Evolutionary conservation across 1,140 invertebrate genomes (phyloP), one percentile per base, ranked within the genome.

Genomic region (Heliconius eleuchia): DNA sequence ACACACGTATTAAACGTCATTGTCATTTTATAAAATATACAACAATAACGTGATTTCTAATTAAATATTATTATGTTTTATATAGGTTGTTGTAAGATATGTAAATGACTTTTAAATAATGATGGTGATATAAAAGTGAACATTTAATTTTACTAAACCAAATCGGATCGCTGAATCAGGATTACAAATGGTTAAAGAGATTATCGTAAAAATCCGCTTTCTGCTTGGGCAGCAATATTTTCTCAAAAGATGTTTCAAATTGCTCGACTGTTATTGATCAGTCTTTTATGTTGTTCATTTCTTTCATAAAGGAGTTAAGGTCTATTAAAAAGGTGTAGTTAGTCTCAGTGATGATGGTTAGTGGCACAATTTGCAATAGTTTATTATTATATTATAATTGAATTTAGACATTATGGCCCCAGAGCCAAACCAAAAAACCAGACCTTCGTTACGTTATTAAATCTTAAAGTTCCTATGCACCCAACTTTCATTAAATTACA

Each of bases 321-420:
- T 86, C 84, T 84, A 85, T 92, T 85, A 78, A 82, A 83, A 83
- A 85, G 88, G 89, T 91, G 85, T 84, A 81, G 83, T 86, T 87
- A 90, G 88, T 91, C 84, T 89, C 84, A 81, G 80, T 85, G 83
- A 84, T 85, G 85, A 87, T 85, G 85, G 87, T 89, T 87, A 88
- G 84, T 82, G 86, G 87, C 86, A 89, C 91, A 92, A 95, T 90
- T 94, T 94, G 93, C 94, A 94, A 94, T 93, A 94, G 92, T 88
- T 88, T 23, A 23, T 23, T 23, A 23, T 23, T 23, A 0, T 23
- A 23, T 94, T 94, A 95, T 95, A 91, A 23, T 23, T 23, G 88
- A 90, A 84, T 85, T 87, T 83, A 79, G 83, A 84, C 90, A 90
- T 19, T 52, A 19, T 88, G 42, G 42, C 13, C 13, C 42, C 42